These are phyloP conservation scores for Tenrec ecaudatus DNA, from an alignment of 2,113 vertebrate genomes.

Conservation along the genomic window DNA sequence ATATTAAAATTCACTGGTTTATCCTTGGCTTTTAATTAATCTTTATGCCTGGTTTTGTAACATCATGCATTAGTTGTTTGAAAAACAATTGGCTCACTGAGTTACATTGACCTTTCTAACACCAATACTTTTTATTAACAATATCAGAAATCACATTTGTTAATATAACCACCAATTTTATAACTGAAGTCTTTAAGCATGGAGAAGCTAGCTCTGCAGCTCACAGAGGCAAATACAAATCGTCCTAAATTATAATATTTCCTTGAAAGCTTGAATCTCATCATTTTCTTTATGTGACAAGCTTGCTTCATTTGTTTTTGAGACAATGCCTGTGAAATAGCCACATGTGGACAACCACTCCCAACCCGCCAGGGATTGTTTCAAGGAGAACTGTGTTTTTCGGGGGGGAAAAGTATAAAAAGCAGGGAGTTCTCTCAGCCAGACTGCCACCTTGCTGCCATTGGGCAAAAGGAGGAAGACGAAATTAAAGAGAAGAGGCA, in stretches of 20 bases:
- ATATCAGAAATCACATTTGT: slow-evolving; percentile 9
- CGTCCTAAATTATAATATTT: slow-evolving; percentile 6
- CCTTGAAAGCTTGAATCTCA: slow-evolving; percentile 34
- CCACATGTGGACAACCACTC: not conserved
- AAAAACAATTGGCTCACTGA: not conserved
- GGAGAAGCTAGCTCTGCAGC: not conserved
- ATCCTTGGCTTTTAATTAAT: slow-evolving; percentile 21
- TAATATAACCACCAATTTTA: not conserved
- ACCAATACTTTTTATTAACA: slow-evolving; percentile 21
- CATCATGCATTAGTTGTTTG: not conserved
- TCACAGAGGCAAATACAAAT: not conserved
- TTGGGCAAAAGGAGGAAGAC: no score
- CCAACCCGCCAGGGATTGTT: not conserved
- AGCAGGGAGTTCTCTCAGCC: no score
- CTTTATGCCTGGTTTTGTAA: slow-evolving; percentile 16
- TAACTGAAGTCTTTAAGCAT: not conserved
- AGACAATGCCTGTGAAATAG: slow-evolving; percentile 43
- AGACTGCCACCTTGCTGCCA: no score
- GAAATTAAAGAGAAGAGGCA: no score
- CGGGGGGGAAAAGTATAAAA: no score
- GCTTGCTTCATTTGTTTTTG: not conserved
- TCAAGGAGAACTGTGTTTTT: not conserved
- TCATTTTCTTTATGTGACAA: not conserved
- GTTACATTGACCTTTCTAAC: not conserved
- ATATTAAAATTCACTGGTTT: slow-evolving; percentile 27